Percentiles rank a stretch among this genome's conserved stretches.
phyloP scores from a whole-genome alignment of 2,113 vertebrate species.

The Coptodon bakossiorum region DNA sequence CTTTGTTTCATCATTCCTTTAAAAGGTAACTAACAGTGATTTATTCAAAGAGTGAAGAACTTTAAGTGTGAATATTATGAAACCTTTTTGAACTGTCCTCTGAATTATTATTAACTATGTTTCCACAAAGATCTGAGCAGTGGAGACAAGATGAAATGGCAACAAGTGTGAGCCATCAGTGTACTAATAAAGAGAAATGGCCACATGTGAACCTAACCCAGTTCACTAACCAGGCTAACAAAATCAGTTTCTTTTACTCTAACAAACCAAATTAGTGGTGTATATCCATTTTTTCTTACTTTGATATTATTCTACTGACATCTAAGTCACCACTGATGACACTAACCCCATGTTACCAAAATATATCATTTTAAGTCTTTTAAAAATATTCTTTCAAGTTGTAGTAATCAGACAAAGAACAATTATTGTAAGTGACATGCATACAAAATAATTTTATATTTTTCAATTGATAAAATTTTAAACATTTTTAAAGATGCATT shows the following conservation, averaged over 20 bases:
- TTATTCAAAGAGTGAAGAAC: not conserved
- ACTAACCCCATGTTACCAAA: not conserved
- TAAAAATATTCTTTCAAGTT: not conserved
- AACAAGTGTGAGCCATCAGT: not conserved
- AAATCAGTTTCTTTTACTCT: not conserved
- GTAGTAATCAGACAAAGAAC: not conserved
- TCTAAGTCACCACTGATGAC: not conserved
- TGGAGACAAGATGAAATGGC: fast-evolving
- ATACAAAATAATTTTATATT: not conserved
- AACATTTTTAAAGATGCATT: not conserved
- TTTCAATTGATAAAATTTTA: not conserved
- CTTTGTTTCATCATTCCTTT: not conserved
- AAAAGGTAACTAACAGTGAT: not conserved
- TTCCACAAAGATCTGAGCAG: not conserved
- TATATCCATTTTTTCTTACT: not conserved
- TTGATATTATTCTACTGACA: not conserved
- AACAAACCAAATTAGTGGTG: not conserved
- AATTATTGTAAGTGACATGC: not conserved
- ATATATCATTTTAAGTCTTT: not conserved
- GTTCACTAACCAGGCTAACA: not conserved
- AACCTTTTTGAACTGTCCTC: not conserved
- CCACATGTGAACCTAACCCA: not conserved
- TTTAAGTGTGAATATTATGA: not conserved
- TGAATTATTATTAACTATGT: not conserved
- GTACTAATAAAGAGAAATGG: not conserved